phyloP scores from a whole-genome alignment of 2,113 vertebrate species.

The Marmota monax region DNA sequence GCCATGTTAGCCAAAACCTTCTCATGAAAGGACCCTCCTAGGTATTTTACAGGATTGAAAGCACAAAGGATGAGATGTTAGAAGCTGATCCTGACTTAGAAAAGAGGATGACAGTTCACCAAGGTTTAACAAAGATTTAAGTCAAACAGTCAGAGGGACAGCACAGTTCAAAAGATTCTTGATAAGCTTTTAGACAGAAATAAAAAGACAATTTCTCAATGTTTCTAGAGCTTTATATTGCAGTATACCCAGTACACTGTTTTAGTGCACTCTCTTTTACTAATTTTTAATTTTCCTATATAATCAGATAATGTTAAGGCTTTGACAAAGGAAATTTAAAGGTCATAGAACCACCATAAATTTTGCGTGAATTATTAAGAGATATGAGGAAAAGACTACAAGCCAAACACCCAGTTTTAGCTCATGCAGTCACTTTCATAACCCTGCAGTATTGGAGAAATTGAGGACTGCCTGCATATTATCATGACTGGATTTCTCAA shows the following conservation, averaged over 20 bases:
- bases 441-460: neutral
- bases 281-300: neutral
- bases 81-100: neutral
- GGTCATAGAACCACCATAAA: neutral
- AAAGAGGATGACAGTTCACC: neutral
- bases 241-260: neutral
- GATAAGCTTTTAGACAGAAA: neutral
- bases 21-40: neutral
- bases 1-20: neutral
- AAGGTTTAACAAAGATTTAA: neutral
- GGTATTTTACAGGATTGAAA: neutral
- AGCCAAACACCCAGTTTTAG: neutral
- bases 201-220: neutral
- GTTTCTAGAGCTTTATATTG: neutral
- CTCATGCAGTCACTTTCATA: neutral
- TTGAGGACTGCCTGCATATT: accelerated
- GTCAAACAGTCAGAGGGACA: neutral
- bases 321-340: neutral
- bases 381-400: no score
- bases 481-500: neutral
- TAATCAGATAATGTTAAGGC: neutral
- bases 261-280: neutral
- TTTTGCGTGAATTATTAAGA: neutral
- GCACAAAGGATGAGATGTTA: neutral
- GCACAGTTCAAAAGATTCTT: neutral